phyloP scores from a whole-genome alignment of 2,113 vertebrate genomes.

The Gymnorhina tibicen region DNA sequence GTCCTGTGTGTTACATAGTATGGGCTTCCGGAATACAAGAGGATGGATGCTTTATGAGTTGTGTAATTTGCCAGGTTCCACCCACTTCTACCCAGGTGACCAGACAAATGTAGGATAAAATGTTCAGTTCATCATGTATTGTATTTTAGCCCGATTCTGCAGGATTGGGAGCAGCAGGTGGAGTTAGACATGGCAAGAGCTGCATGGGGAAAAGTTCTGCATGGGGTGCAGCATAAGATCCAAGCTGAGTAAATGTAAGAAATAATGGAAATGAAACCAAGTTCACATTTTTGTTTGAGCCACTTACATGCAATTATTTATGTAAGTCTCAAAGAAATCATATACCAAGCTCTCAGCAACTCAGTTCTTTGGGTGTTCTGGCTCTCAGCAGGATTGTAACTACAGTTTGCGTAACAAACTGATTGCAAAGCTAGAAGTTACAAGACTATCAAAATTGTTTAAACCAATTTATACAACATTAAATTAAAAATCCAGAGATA shows the following conservation, averaged over 20 bases:
- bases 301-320: neutral
- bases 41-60: neutral
- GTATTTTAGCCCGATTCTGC: neutral
- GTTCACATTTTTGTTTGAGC: neutral
- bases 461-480: constrained; percentile 49
- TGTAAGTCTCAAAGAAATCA: neutral
- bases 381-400: neutral
- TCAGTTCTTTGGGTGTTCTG: neutral
- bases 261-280: neutral
- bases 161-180: neutral
- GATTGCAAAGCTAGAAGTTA: neutral
- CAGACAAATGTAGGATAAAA: neutral
- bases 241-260: neutral
- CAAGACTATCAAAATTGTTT: constrained; percentile 14
- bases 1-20: neutral
- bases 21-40: neutral
- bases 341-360: neutral
- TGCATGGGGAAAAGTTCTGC: neutral
- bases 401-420: constrained; percentile 5
- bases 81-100: neutral
- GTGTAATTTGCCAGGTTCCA: neutral
- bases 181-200: neutral
- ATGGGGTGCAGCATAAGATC: neutral
- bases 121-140: rapidly evolving
- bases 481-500: constrained; percentile 56